phyloP scores from a whole-genome alignment of 2,888 invertebrate species.

The Carterocephalus palaemon region DNA sequence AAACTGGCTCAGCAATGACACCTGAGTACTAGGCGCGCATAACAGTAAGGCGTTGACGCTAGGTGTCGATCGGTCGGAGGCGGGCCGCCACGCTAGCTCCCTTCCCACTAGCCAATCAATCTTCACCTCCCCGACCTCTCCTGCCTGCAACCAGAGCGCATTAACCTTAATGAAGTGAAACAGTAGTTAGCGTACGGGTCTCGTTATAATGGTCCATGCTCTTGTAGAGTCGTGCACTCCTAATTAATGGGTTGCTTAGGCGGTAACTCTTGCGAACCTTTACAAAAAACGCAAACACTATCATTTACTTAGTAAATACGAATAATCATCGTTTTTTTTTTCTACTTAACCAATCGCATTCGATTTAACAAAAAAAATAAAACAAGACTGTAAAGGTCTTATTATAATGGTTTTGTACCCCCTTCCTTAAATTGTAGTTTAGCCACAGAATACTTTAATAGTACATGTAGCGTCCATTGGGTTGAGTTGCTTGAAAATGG shows the following conservation, averaged over 20 bases:
- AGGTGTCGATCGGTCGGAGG: constrained; percentile 63
- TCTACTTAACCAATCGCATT: too few relatives aligned
- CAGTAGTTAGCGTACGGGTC: constrained; percentile 44
- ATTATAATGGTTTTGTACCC: too few relatives aligned
- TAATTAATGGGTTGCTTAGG: constrained; percentile 53
- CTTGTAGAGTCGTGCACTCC: constrained; percentile 52
- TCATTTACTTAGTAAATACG: too few relatives aligned
- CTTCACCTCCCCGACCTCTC: constrained; percentile 55
- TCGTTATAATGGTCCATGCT: constrained; percentile 46
- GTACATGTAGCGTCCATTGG: not conserved
- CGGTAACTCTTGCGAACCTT: constrained; percentile 35
- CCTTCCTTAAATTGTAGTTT: too few relatives aligned
- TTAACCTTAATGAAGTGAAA: constrained; percentile 43
- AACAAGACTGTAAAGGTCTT: too few relatives aligned
- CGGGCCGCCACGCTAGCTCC: constrained; percentile 70
- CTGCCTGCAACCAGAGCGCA: constrained; percentile 39
- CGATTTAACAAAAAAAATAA: too few relatives aligned
- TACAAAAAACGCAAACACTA: constrained; percentile 20
- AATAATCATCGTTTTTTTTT: too few relatives aligned
- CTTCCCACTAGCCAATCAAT: constrained; percentile 65
- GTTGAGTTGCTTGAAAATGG: not conserved
- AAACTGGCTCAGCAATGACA: constrained; percentile 48
- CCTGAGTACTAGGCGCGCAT: constrained; percentile 67
- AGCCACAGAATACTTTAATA: too few relatives aligned
- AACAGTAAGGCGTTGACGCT: constrained; percentile 67